These are phyloP conservation scores for Orientallactaga bullata DNA, from an alignment of 2,113 vertebrate genomes.

Conservation along the genomic window DNA sequence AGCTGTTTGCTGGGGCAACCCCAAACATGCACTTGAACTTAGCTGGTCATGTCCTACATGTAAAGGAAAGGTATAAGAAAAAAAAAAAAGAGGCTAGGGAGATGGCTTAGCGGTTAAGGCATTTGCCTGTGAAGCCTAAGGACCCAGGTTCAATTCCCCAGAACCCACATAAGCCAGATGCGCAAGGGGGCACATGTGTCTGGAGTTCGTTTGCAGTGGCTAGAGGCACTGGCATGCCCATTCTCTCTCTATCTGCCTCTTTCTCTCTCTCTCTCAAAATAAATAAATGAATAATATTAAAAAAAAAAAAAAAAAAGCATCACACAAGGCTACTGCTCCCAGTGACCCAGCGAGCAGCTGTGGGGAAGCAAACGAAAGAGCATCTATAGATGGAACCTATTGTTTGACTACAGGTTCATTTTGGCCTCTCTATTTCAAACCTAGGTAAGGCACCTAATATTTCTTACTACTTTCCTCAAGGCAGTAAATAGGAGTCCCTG, in stretches of 20 bases:
- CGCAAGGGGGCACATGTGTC: no score
- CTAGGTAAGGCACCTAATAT: neutral
- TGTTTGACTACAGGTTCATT: conserved; percentile 79
- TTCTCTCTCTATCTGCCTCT: no score
- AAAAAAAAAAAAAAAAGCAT: neutral
- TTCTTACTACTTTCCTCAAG: neutral
- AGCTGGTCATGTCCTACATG: conserved; percentile 56
- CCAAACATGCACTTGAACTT: neutral
- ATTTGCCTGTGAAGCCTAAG: no score
- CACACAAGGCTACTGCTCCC: conserved; percentile 11
- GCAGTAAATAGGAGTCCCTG: neutral
- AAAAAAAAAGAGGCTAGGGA: no score
- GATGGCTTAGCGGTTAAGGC: no score
- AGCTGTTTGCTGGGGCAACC: neutral
- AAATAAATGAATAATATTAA: no score
- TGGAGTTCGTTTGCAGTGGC: no score
- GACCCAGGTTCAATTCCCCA: no score
- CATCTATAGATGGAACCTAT: conserved; percentile 77
- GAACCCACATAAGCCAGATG: no score
- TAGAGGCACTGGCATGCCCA: no score
- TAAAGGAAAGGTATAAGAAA: conserved; percentile 55
- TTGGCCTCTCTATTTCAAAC: conserved; percentile 63
- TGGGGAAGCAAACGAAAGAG: conserved; percentile 77
- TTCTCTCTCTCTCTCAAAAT: no score
- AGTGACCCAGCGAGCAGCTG: conserved; percentile 55